phyloP scores from a whole-genome alignment of 1,140 invertebrate species.

The Drosophila subpulchrella region DNA sequence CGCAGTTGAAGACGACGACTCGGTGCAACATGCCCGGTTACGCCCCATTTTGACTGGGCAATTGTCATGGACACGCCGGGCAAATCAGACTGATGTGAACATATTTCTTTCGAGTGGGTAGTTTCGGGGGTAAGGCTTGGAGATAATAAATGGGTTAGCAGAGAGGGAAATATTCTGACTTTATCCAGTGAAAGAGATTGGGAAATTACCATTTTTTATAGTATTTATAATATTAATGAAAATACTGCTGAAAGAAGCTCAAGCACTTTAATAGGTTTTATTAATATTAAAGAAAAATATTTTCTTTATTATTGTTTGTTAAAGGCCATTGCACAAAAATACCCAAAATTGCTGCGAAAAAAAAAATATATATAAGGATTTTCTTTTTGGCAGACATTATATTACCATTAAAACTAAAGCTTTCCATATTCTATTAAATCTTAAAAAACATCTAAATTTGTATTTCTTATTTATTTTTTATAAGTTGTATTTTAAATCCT shows the following conservation, averaged over 20 bases:
- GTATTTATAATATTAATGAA: no score
- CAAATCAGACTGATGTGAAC: slow-evolving; percentile 39
- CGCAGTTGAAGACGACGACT: slow-evolving; percentile 29
- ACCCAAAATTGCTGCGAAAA: no score
- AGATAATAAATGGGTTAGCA: slow-evolving; percentile 34
- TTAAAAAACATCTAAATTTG: no score
- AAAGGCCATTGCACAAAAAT: no score
- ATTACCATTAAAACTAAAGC: no score
- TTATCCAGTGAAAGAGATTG: not conserved
- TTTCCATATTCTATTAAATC: no score
- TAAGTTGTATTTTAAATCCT: no score
- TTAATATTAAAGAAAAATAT: no score
- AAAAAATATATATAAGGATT: not conserved
- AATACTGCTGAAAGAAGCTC: no score
- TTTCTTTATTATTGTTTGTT: no score
- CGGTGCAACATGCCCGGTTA: slow-evolving; percentile 49
- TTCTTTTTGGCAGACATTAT: not conserved
- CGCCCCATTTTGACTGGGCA: slow-evolving; percentile 60
- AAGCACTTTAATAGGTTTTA: no score
- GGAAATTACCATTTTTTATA: not conserved
- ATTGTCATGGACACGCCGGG: slow-evolving; percentile 57
- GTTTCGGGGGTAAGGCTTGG: not conserved
- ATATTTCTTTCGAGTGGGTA: slow-evolving; percentile 9
- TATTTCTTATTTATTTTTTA: no score
- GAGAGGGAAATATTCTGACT: not conserved